Evolutionary conservation across 2,888 invertebrate genomes (phyloP), one percentile per base, ranked within the genome.

Genomic region (Zootermopsis nevadensis): DNA sequence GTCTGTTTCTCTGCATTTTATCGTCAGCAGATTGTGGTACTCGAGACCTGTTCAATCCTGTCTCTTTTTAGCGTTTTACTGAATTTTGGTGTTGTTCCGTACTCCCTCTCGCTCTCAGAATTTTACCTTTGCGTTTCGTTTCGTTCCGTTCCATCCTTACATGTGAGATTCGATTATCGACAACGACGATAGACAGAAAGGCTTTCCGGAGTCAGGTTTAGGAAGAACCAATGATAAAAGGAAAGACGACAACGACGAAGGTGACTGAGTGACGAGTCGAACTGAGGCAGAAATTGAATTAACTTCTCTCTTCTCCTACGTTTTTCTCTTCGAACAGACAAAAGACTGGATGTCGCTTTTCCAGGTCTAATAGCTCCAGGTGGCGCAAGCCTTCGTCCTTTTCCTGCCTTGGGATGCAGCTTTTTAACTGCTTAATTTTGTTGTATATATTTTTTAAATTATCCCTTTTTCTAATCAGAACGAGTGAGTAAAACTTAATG

Each of bases 81-180:
- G 60, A 60, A 60, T 60, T 60, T 60, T 60, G 60, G n/a, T 60
- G 60, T 60, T 60, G n/a, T 55, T n/a, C 55, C 55, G 22, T 55
- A 8, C 48, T 27, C 60, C 15, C 60, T 60, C 60, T 60, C 60
- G 7, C n/a, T 27, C 60, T 27, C 60, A n/a, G 6, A 66, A 66
- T 19, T 66, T 30, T 69, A 33, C 69, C 69, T 69, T 66, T 10
- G 69, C 69, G 33, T 30, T 69, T n/a, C 30, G 33, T 66, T 10
- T 31, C 69, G 33, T 30, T 69, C 10, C 30, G 33, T 69, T 69
- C 69, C 69, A 30, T 33, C 33, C 77, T n/a, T 77, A 77, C 27
- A 77, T 77, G 77, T 33, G 55, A 53, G 53, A 77, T 77, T 77
- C 77, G 77, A 77, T 77, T 77, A 77, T 77, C 77, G 77, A 77